Evolutionary conservation across 1,140 invertebrate species (phyloP), one percentile per base, ranked within the genome.

Genomic region (Ylistrum balloti): DNA sequence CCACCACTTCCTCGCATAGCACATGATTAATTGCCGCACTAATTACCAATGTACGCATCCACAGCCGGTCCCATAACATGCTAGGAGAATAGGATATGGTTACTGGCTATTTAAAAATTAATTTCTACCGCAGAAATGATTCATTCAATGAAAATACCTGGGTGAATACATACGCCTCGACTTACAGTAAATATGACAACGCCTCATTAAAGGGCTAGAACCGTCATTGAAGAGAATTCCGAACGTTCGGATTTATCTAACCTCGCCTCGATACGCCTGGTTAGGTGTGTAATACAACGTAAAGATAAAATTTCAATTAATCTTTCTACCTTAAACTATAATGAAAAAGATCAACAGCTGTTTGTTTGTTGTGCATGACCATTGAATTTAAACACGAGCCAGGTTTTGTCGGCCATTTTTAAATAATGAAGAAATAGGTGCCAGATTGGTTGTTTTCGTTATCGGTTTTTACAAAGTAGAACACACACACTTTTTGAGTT

Each of bases 291-390:
- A 74, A 74, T n/a, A 28, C 22, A 74, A 74, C 56, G 56, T n/a
- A 74, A 74, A 74, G 56, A 74, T 74, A 74, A 74, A 74, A 74
- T 74, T 74, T 74, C 56, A 74, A 74, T 74, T 74, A 74, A 74
- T 74, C 56, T 74, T 74, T 74, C 13, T 17, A 22, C 56, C 56
- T 28, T 0, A n/a, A 74, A 74, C 56, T 74, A 28, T 74, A 28
- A 74, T 74, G 41, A 74, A 74, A 28, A 28, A 0, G 56, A 74
- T 17, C 22, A 74, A 74, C 56, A 74, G 56, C 56, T 74, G 56
- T n/a, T 17, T 74, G 28, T 74, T 74, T 74, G n/a, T 28, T 28
- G 56, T 5, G 56, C 28, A 74, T 28, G 56, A 28, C 22, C 56
- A 28, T 74, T 74, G 22, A n/a, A 74, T 74, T 74, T 17, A 28